These are phyloP conservation scores for Malurus elegans DNA, from an alignment of 2,113 vertebrate species.

Conservation along the genomic window DNA sequence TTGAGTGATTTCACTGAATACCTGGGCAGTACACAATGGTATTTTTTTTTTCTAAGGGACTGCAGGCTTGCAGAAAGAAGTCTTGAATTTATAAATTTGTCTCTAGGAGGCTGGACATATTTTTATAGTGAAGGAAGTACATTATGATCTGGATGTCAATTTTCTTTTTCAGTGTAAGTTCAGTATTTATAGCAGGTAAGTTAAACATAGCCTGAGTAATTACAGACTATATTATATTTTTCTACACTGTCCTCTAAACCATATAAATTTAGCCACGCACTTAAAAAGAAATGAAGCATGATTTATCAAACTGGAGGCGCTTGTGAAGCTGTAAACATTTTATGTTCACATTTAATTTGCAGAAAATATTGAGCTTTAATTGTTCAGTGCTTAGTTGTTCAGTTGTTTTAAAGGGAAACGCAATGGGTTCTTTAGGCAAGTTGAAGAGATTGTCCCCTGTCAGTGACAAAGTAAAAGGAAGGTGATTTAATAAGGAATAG, in stretches of 20 bases:
- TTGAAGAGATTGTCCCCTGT: neutral
- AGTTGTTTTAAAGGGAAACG: neutral
- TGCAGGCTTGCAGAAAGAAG: neutral
- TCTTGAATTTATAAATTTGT: neutral
- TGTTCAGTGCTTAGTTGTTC: neutral
- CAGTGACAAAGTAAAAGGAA: neutral
- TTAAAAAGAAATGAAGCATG: slow-evolving; percentile 39
- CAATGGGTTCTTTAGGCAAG: neutral
- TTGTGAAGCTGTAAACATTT: slow-evolving; percentile 43
- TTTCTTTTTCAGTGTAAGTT: neutral
- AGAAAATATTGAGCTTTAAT: slow-evolving; percentile 41
- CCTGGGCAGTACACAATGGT: neutral
- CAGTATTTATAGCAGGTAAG: slow-evolving; percentile 7
- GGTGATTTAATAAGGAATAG: neutral
- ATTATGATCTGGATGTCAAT: neutral
- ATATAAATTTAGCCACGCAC: neutral
- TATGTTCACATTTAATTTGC: slow-evolving; percentile 3
- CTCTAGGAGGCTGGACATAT: neutral
- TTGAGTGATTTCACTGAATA: slow-evolving; percentile 32
- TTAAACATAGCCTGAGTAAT: neutral
- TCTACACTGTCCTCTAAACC: neutral
- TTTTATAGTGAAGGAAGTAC: neutral
- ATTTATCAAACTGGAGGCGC: neutral
- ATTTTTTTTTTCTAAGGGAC: neutral
- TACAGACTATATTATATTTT: neutral